Percentiles rank a stretch among this genome's conserved stretches.
Conservation (phyloP, 1,140 invertebrate genomes). For the Cherax destructor region DNA sequence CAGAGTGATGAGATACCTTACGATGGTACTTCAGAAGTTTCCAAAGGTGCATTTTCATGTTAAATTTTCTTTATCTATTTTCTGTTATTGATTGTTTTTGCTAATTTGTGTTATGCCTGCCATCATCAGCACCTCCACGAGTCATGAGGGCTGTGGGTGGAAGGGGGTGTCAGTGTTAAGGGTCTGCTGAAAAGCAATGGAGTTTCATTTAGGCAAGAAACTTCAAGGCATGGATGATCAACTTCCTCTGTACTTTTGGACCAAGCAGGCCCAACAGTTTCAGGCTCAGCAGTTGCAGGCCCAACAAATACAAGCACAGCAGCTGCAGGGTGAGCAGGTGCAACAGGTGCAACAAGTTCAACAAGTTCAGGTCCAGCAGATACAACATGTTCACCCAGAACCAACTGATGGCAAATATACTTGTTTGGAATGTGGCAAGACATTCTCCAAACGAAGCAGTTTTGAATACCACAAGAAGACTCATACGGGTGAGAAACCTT, state of each 20-base stretch:
- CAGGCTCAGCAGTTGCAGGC: conserved; percentile 44
- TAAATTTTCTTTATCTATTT: neutral
- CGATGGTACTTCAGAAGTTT: neutral
- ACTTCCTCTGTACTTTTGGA: conserved; percentile 61
- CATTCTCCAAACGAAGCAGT: conserved; percentile 65
- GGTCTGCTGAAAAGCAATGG: conserved; percentile 10
- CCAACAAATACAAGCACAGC: conserved; percentile 42
- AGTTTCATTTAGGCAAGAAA: conserved; percentile 24
- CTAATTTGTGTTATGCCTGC: neutral
- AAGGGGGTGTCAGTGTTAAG: neutral
- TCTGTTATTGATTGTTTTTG: neutral
- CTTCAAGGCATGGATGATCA: conserved; percentile 52
- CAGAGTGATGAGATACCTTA: neutral
- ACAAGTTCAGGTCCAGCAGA: conserved; percentile 46
- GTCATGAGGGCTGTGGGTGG: neutral
- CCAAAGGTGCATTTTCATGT: neutral
- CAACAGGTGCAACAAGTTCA: conserved; percentile 49
- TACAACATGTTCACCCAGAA: conserved; percentile 44
- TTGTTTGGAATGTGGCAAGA: conserved; percentile 74
- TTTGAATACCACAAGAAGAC: conserved; percentile 77
- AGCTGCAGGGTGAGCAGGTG: conserved; percentile 23
- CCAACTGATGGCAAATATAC: conserved; percentile 37
- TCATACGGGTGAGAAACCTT: conserved; percentile 76
- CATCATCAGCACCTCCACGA: neutral
- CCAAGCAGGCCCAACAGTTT: conserved; percentile 55